Base-by-base conservation (phyloP, 2,888 invertebrate genomes). In the Drosophila nr. medialis region DNA sequence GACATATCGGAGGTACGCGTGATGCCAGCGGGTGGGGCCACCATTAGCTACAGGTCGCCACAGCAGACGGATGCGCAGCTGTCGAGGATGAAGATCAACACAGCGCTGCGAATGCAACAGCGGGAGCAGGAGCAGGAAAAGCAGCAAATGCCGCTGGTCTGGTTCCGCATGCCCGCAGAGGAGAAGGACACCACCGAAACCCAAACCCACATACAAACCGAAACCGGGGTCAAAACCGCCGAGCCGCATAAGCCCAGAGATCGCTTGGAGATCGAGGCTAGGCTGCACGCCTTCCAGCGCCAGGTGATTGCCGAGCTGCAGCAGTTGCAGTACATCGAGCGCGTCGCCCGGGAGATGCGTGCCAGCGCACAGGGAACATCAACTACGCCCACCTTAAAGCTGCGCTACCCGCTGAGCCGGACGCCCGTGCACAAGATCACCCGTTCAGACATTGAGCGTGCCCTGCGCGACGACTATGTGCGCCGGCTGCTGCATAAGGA, bases 351-450 rank as follows among this genome's bases (percentile, higher is more conserved):
- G 32, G 90, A 90, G 40, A 77, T 92, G 79, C 86, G 91, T 4
- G 81, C 77, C 5, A 75, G 51, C 42, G 75, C 80, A 1, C 68
- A 81, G 0, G 72, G 63, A 6, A 55, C 0, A 59, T 42, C 1
- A 40, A 8, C 5, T 1, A 13, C 27, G n/a, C 29, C 56, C 15
- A 24, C 72, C 2, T 80, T 81, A 10, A 83, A 81, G 58, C 38
- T 89, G n/a, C 72, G 64, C 4, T 83, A 90, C 59, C 83, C 89
- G 0, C 71, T 91, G 6, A 86, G 82, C 58, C 89, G 83, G 2
- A 90, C 91, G 1, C 92, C 91, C 0, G 80, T 91, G 0, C 86
- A 91, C 54, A 92, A 92, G 64, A 91, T 91, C 56, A 92, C 92
- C 0, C 82, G 88, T 6, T 78, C 85, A 0, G 92, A 92, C 38